These are phyloP conservation scores for Myotis findleyi DNA, from an alignment of 2,797 vertebrate genomes.

Conservation along the genomic window DNA sequence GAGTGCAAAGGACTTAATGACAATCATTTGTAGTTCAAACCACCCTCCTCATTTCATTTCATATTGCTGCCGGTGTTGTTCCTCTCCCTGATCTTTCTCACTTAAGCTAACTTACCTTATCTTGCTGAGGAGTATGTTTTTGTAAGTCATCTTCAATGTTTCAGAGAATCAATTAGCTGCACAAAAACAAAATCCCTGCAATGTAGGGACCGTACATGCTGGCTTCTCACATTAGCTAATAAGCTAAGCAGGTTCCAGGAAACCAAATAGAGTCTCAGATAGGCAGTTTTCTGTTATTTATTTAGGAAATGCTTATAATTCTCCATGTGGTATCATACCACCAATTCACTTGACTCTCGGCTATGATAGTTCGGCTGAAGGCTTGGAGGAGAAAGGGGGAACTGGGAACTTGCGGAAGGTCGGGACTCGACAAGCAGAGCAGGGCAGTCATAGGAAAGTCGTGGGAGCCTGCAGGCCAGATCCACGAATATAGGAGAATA, in stretches of 20 bases:
- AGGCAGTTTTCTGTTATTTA: constrained; percentile 22
- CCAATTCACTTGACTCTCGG: not conserved
- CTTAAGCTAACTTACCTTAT: not conserved
- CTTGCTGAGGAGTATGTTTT: not conserved
- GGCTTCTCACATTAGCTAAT: not conserved
- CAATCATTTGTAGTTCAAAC: not conserved
- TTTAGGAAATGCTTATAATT: constrained; percentile 42
- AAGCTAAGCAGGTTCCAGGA: not conserved
- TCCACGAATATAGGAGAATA: not conserved
- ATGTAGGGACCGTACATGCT: not conserved
- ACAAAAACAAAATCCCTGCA: constrained; percentile 19
- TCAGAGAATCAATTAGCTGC: not conserved
- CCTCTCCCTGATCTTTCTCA: not conserved
- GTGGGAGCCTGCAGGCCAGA: not conserved
- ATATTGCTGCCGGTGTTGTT: not conserved
- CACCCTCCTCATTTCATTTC: constrained; percentile 2
- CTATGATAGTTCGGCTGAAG: not conserved
- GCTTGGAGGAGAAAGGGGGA: not conserved
- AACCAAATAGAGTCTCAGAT: not conserved
- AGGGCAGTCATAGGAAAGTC: not conserved
- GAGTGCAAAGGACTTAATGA: not conserved
- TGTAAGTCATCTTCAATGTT: constrained; percentile 45
- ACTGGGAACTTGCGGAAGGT: not conserved
- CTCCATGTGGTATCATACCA: not conserved
- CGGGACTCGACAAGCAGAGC: not conserved